Evolutionary conservation across 2,797 vertebrate genomes (phyloP), one percentile per base, ranked within the genome.

Genomic region (Betta splendens): DNA sequence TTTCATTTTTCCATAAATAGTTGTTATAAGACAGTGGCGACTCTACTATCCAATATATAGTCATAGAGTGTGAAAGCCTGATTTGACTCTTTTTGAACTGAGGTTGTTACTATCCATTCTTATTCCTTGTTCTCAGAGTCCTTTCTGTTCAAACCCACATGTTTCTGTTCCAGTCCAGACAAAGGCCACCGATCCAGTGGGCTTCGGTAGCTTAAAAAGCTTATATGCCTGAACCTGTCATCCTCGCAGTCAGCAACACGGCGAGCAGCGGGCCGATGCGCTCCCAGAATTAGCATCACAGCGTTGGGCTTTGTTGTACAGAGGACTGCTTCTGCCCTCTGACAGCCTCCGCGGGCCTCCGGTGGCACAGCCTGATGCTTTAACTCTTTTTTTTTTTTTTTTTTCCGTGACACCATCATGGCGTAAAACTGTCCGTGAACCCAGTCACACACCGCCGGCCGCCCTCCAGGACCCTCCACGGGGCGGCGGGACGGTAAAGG

Each of bases 401-500:
- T n/a, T 62, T 42, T 54, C 59, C 3, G n/a, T 68, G 61, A 80
- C 77, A 74, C 52, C 28, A 5, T 64, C 52, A 44, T 36, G 1
- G 50, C 64, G 48, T 40, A 51, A 72, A 76, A 55, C 72, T 50
- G 63, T 46, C 66, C 15, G 7, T 80, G 76, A 81, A 69, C 78
- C 56, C 35, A 22, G 80, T 75, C 83, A 75, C 71, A 55, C 65
- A 39, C 71, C 66, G 55, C 38, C 51, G 42, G 52, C 45, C 35
- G 37, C 69, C 69, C 63, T 66, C 28, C 68, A 58, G 63, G 69
- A 69, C 42, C 69, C 64, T 49, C 53, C 69, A 38, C 51, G 39
- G 64, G 64, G 56, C 77, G 74, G 61, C 3, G 5, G 71, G 62
- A 63, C 39, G 52, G 62, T 73, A 81, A 82, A 84, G 83, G 83